phyloP scores from a whole-genome alignment of 1,140 invertebrate genomes.

The Augochlora pura region DNA sequence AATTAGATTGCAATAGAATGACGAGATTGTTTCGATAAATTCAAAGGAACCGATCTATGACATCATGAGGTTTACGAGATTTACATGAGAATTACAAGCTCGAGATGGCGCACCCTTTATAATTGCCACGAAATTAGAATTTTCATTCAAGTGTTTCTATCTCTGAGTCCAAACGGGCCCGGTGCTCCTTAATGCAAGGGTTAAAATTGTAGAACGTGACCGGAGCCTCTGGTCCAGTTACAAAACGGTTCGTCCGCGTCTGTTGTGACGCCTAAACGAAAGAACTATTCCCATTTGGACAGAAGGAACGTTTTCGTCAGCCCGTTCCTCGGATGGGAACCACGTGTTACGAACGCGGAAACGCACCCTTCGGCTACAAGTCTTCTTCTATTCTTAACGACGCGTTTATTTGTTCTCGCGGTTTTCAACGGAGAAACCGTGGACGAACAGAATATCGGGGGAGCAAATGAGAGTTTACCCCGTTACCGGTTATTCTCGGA shows the following conservation, averaged over 20 bases:
- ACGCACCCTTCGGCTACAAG: slow-evolving; percentile 27
- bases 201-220: too few species aligned
- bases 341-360: slow-evolving; percentile 48
- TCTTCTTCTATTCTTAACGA: slow-evolving; percentile 49
- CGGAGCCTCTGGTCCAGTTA: background rate
- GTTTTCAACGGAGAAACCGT: slow-evolving; percentile 35
- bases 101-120: too few species aligned
- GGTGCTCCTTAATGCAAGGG: too few species aligned
- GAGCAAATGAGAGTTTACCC: slow-evolving; percentile 37
- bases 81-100: too few species aligned
- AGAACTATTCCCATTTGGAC: background rate
- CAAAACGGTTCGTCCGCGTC: background rate
- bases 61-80: too few species aligned
- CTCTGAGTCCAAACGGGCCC: too few species aligned
- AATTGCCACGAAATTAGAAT: too few species aligned
- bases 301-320: background rate
- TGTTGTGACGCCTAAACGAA: background rate
- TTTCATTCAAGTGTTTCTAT: too few species aligned
- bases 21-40: too few species aligned
- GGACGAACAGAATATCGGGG: background rate
- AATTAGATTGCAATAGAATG: too few species aligned
- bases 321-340: slow-evolving; percentile 3
- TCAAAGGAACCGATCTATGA: too few species aligned
- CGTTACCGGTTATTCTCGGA: slow-evolving; percentile 38
- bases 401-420: slow-evolving; percentile 41